Base-by-base conservation (phyloP, 2,888 invertebrate species). In the Cheiracanthium punctorium region DNA sequence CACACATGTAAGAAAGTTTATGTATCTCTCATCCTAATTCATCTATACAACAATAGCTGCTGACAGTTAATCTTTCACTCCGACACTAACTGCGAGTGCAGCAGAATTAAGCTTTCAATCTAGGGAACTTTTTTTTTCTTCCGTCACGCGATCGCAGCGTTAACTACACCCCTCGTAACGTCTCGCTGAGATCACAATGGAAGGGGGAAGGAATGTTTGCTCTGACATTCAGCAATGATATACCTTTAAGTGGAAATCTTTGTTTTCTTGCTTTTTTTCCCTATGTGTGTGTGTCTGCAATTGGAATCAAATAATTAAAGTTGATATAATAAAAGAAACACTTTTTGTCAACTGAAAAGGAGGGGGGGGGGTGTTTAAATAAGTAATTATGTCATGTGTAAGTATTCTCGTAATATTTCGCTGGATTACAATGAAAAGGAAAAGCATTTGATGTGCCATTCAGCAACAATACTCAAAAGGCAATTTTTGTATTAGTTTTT, bases 91-190 rank as follows among this genome's bases (percentile, higher is more conserved):
- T 58, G 58, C 58, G 17, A 58, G 1, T 58, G 24, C 24, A 17
- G 7, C 20, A 24, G 58, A 24, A 58, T 58, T 58, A 2, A 37
- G 37, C 48, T 10, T 17, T 17, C 48, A 17, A 17, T 10, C 10
- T 24, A 7, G 58, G 58, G 24, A 58, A 24, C 24, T 14, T n/a
- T 12, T 32, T n/a, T n/a, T n/a, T n/a, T n/a, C n/a, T n/a, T 20
- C 17, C 17, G 64, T 80, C 80, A 80, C 80, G 80, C 80, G 20
- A 80, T 72, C 64, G 14, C 30, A 12, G n/a, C 64, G 41, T 72
- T 80, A 71, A 43, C 48, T 48, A 7, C 30, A 17, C n/a, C 24
- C 37, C n/a, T n/a, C n/a, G 41, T 71, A 71, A 37, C 17, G 17
- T 48, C 48, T 7, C 48, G 17, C 17, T 37, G n/a, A 5, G 37